Evolutionary conservation across 2,113 vertebrate species (phyloP).

Genomic region (Megaceryle maxima): DNA sequence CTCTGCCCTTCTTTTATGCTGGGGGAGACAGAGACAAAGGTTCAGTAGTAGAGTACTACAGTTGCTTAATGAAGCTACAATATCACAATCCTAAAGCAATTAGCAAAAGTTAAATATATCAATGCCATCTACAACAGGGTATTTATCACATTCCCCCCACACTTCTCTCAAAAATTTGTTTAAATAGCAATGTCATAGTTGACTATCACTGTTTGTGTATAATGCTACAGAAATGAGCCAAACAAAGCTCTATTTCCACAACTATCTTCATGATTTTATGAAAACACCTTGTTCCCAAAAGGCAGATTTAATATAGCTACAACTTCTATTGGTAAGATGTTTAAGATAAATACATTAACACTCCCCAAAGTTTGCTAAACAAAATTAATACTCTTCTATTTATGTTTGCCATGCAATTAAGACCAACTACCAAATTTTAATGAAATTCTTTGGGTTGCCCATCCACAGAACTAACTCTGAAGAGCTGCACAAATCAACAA

Average conservation of each 20-base stretch:
- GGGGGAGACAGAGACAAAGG: background rate
- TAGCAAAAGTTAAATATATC: background rate
- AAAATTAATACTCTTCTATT: background rate
- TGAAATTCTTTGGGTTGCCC: background rate
- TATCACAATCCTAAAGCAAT: background rate
- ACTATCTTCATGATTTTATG: background rate
- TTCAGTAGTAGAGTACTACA: accelerated
- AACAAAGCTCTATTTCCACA: background rate
- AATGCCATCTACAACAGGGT: background rate
- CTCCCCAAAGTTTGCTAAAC: background rate
- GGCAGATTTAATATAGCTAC: background rate
- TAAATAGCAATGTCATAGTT: background rate
- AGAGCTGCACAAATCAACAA: background rate
- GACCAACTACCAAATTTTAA: background rate
- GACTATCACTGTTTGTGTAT: background rate
- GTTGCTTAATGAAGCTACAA: background rate
- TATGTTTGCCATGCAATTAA: background rate
- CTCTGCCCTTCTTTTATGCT: background rate
- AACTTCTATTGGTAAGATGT: background rate
- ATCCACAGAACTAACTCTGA: background rate
- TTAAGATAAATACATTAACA: background rate
- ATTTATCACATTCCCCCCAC: background rate
- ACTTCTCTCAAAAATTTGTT: background rate
- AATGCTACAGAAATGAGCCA: background rate
- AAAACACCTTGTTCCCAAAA: background rate